Percentiles rank a stretch among this genome's conserved stretches.
Conservation (phyloP, 2,888 invertebrate species). For the Mechanitis messenoides region DNA sequence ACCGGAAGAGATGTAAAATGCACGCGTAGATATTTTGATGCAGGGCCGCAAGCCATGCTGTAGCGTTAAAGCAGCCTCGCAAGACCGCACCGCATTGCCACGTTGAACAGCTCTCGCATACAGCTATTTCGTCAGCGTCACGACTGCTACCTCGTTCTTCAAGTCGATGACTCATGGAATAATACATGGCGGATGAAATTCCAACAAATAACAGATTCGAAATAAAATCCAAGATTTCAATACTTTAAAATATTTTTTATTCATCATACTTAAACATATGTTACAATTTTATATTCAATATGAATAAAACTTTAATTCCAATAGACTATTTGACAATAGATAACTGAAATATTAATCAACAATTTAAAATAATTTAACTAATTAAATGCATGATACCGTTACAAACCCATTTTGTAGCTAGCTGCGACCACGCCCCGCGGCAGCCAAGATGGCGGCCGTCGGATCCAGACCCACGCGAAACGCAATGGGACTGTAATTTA, state of each 20-base stretch:
- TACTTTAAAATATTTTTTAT: slow-evolving; percentile 57
- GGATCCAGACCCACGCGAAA: slow-evolving; percentile 76
- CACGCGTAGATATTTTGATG: slow-evolving; percentile 36
- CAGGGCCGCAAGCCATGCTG: slow-evolving; percentile 40
- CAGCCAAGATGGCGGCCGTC: slow-evolving; percentile 78
- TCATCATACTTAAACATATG: slow-evolving; percentile 74
- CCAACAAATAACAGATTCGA: slow-evolving; percentile 42
- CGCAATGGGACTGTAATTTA: slow-evolving; percentile 77
- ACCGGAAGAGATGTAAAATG: slow-evolving; percentile 57
- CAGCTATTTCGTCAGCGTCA: slow-evolving; percentile 50
- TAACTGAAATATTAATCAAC: slow-evolving; percentile 57
- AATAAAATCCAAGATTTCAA: slow-evolving; percentile 50
- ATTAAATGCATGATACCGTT: slow-evolving; percentile 75
- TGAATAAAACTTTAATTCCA: slow-evolving; percentile 70
- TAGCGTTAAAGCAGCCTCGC: slow-evolving; percentile 37
- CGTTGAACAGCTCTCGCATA: slow-evolving; percentile 38
- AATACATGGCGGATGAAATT: slow-evolving; percentile 72
- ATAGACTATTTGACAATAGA: slow-evolving; percentile 59
- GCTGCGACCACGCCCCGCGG: slow-evolving; percentile 77
- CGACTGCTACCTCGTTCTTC: slow-evolving; percentile 52
- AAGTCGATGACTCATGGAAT: slow-evolving; percentile 72
- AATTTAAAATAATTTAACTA: slow-evolving; percentile 40
- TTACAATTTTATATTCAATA: slow-evolving; percentile 74
- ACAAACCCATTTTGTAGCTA: slow-evolving; percentile 77
- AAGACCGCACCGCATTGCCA: slow-evolving; percentile 33